These are phyloP conservation scores for Scomberomorus guttatus DNA, from an alignment of 2,797 vertebrate species.

Conservation along the genomic window DNA sequence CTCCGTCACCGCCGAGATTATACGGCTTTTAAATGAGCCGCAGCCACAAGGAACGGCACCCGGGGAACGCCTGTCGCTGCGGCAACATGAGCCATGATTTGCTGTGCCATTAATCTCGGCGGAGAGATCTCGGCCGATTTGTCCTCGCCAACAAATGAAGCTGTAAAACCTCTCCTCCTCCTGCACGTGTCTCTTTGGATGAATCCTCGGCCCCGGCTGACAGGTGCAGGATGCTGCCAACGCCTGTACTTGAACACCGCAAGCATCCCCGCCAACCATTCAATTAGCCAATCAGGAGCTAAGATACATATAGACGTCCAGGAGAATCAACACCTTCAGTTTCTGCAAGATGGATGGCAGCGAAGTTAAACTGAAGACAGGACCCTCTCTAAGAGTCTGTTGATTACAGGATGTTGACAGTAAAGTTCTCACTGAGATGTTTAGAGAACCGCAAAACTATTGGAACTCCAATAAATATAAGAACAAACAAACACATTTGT, in stretches of 20 bases:
- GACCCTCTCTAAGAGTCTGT: too few species aligned
- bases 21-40: slow-evolving; percentile 81
- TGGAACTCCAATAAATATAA: too few species aligned
- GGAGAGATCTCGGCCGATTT: slow-evolving; percentile 73
- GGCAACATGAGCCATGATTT: slow-evolving; percentile 77
- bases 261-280: background rate
- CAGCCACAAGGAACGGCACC: slow-evolving; percentile 67
- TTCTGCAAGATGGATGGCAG: background rate
- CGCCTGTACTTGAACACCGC: background rate
- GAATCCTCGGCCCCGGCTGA: slow-evolving; percentile 13
- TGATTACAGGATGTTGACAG: background rate
- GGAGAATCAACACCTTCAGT: background rate
- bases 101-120: slow-evolving; percentile 79
- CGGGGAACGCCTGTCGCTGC: slow-evolving; percentile 71
- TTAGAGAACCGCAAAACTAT: too few species aligned
- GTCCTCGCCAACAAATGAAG: slow-evolving; percentile 74
- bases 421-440: too few species aligned
- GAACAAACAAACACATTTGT: too few species aligned
- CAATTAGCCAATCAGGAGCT: slow-evolving; percentile 12
- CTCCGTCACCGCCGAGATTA: slow-evolving; percentile 71
- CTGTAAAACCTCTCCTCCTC: slow-evolving; percentile 61
- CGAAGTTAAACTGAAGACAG: too few species aligned
- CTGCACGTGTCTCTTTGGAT: slow-evolving; percentile 30
- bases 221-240: too few species aligned
- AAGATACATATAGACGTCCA: background rate